Evolutionary conservation across 2,113 vertebrate species (phyloP), one percentile per base, ranked within the genome.

Genomic region (Amphiprion ocellaris): DNA sequence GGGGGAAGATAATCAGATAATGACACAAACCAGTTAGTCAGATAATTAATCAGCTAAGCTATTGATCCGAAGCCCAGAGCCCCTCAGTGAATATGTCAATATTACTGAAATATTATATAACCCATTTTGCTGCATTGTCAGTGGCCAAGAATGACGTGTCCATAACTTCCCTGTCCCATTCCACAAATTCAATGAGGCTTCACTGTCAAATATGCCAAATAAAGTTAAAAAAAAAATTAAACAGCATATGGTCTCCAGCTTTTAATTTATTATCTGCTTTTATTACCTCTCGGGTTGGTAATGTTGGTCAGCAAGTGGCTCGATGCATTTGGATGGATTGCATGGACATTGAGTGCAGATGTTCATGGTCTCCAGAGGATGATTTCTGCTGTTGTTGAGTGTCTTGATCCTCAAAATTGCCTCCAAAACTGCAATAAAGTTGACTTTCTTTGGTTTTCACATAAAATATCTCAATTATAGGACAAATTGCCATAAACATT

Each of bases 1-100:
- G 54, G 37, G 58, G 12, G 0, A 0, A 15, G 23, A 68, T 19
- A 68, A 71, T 74, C 78, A 69, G 72, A 81, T 86, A 89, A 87
- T 81, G 75, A 85, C 65, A 69, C 5, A 67, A 83, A 81, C 11
- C 50, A 84, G 65, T 88, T 70, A 69, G 24, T 33, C 11, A 69
- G 59, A 19, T 56, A 77, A 84, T 90, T 69, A 76, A 82, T 92
- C 54, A 50, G 14, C 26, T 11, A 12, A 78, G 56, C 24, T 19
- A 69, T 88, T 52, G 69, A 75, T 78, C 60, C 33, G 46, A 44
- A 16, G 59, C 47, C 44, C 30, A 59, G 17, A 58, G 65, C 10
- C 54, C 47, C 17, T 74, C 52, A 76, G 37, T 87, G 81, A 76
- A 71, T 78, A 64, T 10, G 21, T 79, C 79, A 46, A 60, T 82